A percentile compares a stretch with the other conserved stretches of the same genome.
phyloP scores from a whole-genome alignment of 2,113 vertebrate species.

The Chamaetylas fuelleborni region DNA sequence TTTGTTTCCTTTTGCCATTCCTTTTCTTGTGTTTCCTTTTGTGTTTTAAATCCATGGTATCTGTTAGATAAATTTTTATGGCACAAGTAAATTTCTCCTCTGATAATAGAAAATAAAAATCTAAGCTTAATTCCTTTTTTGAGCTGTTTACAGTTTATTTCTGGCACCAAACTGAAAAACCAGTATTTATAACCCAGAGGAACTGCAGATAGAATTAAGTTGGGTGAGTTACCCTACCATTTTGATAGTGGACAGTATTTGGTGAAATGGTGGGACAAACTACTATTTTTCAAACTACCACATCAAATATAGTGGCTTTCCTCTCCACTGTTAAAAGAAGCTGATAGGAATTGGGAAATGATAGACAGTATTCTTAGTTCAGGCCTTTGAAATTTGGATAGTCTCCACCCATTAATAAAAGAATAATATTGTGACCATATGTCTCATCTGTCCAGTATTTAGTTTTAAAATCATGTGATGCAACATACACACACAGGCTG shows the following conservation, averaged over 20 bases:
- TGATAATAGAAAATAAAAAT: neutral
- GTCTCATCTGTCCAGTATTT: slow-evolving; percentile 32
- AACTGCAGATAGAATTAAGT: neutral
- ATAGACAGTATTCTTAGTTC: slow-evolving; percentile 22
- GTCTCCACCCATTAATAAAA: slow-evolving; percentile 31
- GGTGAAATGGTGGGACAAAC: neutral
- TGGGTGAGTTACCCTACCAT: neutral
- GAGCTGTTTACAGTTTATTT: neutral
- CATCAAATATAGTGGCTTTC: neutral
- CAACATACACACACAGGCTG: neutral
- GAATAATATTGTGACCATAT: slow-evolving; percentile 41
- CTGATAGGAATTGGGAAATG: neutral
- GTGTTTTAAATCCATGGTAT: neutral
- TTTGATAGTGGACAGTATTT: neutral
- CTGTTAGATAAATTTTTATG: neutral
- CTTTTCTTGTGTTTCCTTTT: neutral
- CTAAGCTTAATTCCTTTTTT: neutral
- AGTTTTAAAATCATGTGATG: neutral
- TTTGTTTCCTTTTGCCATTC: neutral
- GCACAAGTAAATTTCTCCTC: neutral
- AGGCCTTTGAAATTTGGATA: slow-evolving; percentile 29
- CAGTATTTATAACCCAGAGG: neutral
- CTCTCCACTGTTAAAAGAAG: neutral
- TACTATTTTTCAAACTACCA: neutral
- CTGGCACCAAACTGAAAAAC: neutral